Conservation (phyloP, 2,888 invertebrate genomes). For the Eupithecia vulgata region DNA sequence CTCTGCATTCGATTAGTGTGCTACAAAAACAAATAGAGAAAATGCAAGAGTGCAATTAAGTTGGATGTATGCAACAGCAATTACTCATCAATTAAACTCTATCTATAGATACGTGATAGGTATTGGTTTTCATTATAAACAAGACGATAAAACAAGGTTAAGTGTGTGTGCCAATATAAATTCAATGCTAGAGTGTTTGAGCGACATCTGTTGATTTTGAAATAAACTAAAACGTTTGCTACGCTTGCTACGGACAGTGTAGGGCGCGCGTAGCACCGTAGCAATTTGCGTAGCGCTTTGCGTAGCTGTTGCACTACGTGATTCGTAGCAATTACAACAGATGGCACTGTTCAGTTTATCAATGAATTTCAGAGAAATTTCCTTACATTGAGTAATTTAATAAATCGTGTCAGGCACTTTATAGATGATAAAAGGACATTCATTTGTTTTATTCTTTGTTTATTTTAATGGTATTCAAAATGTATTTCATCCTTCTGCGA, state of each 20-base stretch:
- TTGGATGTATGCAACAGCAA: slow-evolving; percentile 4
- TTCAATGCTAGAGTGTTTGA: not conserved
- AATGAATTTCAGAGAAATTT: not conserved
- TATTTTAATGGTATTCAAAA: not conserved
- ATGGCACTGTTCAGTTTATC: slow-evolving; percentile 14
- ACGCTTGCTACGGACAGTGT: slow-evolving; percentile 3
- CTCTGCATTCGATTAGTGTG: slow-evolving; percentile 2
- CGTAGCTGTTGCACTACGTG: slow-evolving; percentile 9
- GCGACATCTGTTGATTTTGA: slow-evolving; percentile 33
- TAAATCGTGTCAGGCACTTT: not conserved
- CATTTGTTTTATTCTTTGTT: not conserved
- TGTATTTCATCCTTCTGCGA: not conserved
- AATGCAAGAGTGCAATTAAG: not conserved
- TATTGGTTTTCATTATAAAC: not conserved
- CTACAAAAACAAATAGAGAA: not conserved
- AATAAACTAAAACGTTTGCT: slow-evolving; percentile 14
- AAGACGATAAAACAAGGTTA: not conserved
- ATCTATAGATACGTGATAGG: slow-evolving; percentile 5
- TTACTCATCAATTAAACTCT: slow-evolving; percentile 7
- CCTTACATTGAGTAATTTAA: too few relatives aligned
- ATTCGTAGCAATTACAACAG: slow-evolving; percentile 16
- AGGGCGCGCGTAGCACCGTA: slow-evolving; percentile 7
- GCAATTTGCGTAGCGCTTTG: not conserved
- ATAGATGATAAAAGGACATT: not conserved
- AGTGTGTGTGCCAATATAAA: not conserved